A percentile compares a stretch with the other conserved stretches of the same genome.
These are phyloP conservation scores for Caerostris darwini DNA, from an alignment of 1,140 invertebrate genomes.

Conservation along the genomic window DNA sequence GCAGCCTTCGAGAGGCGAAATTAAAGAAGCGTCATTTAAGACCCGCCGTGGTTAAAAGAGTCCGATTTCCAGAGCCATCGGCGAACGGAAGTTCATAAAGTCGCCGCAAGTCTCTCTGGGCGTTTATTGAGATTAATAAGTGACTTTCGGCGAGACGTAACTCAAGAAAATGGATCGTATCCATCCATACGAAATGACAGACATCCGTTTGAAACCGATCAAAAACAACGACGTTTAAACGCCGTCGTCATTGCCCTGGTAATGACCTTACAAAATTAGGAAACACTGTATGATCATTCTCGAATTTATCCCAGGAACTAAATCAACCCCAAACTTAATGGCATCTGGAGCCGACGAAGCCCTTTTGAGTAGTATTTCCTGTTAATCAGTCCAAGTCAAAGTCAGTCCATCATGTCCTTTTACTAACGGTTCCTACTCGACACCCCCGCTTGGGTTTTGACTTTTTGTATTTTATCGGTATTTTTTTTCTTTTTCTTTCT, in stretches of 20 bases:
- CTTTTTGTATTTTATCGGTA: conserved; percentile 21
- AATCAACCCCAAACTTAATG: conserved; percentile 75
- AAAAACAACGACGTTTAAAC: conserved; percentile 65
- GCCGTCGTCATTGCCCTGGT: conserved; percentile 50
- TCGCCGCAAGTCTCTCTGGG: neutral
- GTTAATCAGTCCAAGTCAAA: conserved; percentile 76
- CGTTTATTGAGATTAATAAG: conserved; percentile 59
- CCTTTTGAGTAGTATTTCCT: conserved; percentile 75
- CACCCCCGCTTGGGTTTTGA: conserved; percentile 66
- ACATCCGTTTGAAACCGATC: conserved; percentile 73
- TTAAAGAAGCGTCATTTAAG: conserved; percentile 1
- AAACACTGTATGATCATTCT: conserved; percentile 65
- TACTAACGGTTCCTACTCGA: conserved; percentile 73
- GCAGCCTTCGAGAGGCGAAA: neutral
- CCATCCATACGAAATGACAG: conserved; percentile 33
- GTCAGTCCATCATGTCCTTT: conserved; percentile 69
- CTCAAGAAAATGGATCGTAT: conserved; percentile 53
- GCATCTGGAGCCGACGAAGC: conserved; percentile 53
- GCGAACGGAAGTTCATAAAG: conserved; percentile 30
- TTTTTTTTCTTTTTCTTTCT: conserved; percentile 4
- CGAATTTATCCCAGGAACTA: conserved; percentile 60
- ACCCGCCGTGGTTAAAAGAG: neutral
- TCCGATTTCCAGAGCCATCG: neutral
- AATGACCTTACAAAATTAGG: conserved; percentile 76
- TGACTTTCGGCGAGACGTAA: conserved; percentile 46